Base-by-base conservation (phyloP, 2,888 invertebrate species). In the Ornithoptera priamus region DNA sequence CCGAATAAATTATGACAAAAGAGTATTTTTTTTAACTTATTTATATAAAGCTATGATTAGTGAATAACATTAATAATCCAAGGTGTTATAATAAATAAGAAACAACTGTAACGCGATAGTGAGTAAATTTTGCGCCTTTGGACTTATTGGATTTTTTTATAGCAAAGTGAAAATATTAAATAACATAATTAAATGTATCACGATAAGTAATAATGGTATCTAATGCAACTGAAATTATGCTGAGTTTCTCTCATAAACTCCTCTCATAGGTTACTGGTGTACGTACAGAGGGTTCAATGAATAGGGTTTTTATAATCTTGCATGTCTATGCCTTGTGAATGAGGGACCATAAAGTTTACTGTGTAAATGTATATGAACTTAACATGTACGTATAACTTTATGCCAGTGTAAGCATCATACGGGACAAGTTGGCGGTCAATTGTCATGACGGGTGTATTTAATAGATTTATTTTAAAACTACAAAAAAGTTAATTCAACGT, bases 391-490 rank as follows among this genome's bases (percentile, higher is more conserved):
- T 63, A 69, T 70, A 69, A 59, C 60, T 68, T 60, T 74, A 68
- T 73, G 66, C 60, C 66, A 61, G 76, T 77, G 77, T 78, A 79
- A 76, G 82, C 78, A 79, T 84, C 83, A 84, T 83, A 84, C 82
- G 78, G 82, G 81, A 85, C 84, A 85, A 87, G 83, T 85, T 86
- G 84, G 85, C 86, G 84, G 87, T 86, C 87, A 85, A 86, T 87
- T 84, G 85, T 30, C 30, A 30, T 30, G 30, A 30, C 30, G 30
- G 30, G 30, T 39, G 57, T 57, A 6, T 20, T 87, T 88, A 89
- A 89, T 88, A 88, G 88, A 89, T 89, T 89, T 88, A 89, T 87
- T 84, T 82, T 73, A 76, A 68, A 67, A 24, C 58, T 39, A 39
- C 36, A 39, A 10, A 39, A 39, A 10, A 10, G 39, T 39, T 39